Base-by-base conservation (phyloP, 2,888 invertebrate species). In the Yponomeuta sedellus region DNA sequence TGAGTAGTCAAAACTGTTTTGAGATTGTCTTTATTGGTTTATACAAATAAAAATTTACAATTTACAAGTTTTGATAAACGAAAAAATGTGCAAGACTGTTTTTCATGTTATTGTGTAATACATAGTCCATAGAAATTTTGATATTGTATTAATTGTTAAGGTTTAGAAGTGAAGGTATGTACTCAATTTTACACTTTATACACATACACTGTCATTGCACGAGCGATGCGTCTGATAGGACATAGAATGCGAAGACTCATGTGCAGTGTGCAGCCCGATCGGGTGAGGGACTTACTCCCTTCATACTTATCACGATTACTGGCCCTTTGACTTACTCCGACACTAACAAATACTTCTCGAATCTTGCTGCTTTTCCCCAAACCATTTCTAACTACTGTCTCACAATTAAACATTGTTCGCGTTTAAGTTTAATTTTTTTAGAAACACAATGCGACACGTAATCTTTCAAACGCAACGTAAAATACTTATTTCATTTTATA, bases 51-150 rank as follows among this genome's bases (percentile, higher is more conserved):
- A 86, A 85, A 82, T 87, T 86, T 88, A 90, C 90, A 90, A 84
- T 89, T 88, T 89, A 89, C 89, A 90, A 86, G 81, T 79, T 86
- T 89, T 88, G 80, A 88, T 86, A 85, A 84, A 81, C 82, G 81
- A 83, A 83, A 77, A 84, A 78, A 77, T 86, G 86, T 81, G 86
- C 80, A 90, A 91, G 90, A 90, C 90, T 90, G 90, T 89, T 89
- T 88, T 88, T 88, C 85, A 83, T 77, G 77, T 82, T 83, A 85
- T 82, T 80, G 75, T n/a, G n/a, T n/a, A n/a, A n/a, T n/a, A 77
- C 82, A 85, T 90, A 90, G 90, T 85, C 85, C 84, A 84, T 89
- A 88, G 85, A 78, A n/a, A 72, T 85, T 88, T 89, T 86, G 82
- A 88, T 88, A 88, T 82, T 81, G 75, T 86, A 86, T 86, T 63